Base-by-base conservation (phyloP, 2,888 invertebrate species). In the Erebia palarica region DNA sequence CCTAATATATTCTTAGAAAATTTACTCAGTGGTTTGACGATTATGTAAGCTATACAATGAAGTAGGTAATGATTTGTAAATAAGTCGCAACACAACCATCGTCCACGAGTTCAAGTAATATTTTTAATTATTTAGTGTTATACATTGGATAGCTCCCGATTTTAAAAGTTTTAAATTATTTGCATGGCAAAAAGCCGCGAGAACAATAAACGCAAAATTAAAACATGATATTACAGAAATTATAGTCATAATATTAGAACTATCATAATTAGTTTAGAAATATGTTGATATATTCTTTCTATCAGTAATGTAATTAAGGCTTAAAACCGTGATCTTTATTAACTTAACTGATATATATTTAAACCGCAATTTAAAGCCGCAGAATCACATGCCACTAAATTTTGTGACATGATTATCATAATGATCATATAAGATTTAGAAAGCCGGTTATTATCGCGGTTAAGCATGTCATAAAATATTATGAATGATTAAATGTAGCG, bases 281-380 rank as follows among this genome's bases (percentile, higher is more conserved):
- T 58, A 27, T 58, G 27, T 11, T 27, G 27, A 27, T 21, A 58
- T 58, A 58, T 27, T 47, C 47, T 47, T 5, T 59, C 9, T 10
- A 59, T 53, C 53, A 9, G 42, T n/a, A 59, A 63, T 69, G 27
- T 58, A 72, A 72, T 66, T 57, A 63, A 63, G 69, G 65, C 65
- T 72, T 61, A 72, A n/a, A n/a, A 16, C 36, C 47, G 63, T 60
- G 61, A 63, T 72, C 53, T 72, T 69, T 65, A 10, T 55, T 65
- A 49, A 57, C 21, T 53, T 27, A 64, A 47, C 44, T 21, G 64
- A 72, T 70, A 69, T 70, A 69, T 47, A 72, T 69, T 63, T 58
- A 67, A 69, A 67, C 58, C 72, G 44, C 67, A 64, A 63, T 67
- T 73, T 64, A n/a, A 47, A 67, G 58, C 67, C 64, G 59, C 59